A percentile compares a stretch with the other conserved stretches of the same genome.
These are phyloP conservation scores for Ictalurus punctatus DNA, from an alignment of 2,113 vertebrate species.

Conservation along the genomic window DNA sequence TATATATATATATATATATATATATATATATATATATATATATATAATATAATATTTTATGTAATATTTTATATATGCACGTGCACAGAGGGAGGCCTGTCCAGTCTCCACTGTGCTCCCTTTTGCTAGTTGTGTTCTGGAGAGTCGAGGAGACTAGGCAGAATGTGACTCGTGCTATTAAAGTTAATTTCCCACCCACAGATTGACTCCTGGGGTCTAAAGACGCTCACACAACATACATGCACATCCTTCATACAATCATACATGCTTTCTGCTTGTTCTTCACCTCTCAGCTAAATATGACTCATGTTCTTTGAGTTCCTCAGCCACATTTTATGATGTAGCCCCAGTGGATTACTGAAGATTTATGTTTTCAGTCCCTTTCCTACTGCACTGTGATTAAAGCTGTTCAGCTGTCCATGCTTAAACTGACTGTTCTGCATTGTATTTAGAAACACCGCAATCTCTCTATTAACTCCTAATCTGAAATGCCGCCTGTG, in stretches of 20 bases:
- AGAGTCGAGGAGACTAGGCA: constrained; percentile 62
- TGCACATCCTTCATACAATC: constrained; percentile 71
- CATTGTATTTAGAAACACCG: constrained; percentile 13
- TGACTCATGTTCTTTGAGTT: constrained; percentile 89
- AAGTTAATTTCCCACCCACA: constrained; percentile 70
- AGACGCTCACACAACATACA: constrained; percentile 52
- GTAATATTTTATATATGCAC: too few species aligned
- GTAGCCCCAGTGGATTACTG: constrained; percentile 86
- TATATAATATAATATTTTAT: too few species aligned
- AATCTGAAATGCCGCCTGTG: not conserved
- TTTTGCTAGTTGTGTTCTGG: constrained; percentile 1
- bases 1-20: too few species aligned
- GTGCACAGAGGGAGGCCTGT: not conserved
- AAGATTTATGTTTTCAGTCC: constrained; percentile 91
- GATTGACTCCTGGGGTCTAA: constrained; percentile 31
- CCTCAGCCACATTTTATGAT: constrained; percentile 86
- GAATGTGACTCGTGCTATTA: constrained; percentile 78
- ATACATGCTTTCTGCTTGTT: constrained; percentile 74
- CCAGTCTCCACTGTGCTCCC: not conserved
- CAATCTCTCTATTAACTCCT: not conserved
- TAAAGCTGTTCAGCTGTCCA: constrained; percentile 80
- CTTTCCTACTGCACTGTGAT: constrained; percentile 84
- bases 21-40: too few species aligned
- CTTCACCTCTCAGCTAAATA: constrained; percentile 69
- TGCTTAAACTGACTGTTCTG: constrained; percentile 76